Evolutionary conservation across 2,888 invertebrate genomes (phyloP), one percentile per base, ranked within the genome.

Genomic region (Patella depressa): DNA sequence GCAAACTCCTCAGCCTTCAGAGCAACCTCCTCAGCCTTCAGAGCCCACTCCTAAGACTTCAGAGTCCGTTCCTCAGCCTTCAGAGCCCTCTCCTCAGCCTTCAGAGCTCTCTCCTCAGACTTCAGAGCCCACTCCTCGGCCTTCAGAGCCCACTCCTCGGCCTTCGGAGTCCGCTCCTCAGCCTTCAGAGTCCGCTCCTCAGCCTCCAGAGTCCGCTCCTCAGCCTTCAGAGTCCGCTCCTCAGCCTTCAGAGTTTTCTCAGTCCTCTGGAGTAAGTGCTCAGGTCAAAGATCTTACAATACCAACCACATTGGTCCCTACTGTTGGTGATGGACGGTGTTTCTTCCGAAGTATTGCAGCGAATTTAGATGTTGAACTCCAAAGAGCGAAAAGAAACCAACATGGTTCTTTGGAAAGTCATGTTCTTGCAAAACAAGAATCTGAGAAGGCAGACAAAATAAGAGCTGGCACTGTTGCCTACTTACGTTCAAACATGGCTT

Each of bases 241-340:
- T 29, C 29, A 29, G 29, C 29, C 29, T 29, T 29, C 29, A 29
- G 29, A 29, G 29, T 29, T 29, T 29, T 29, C 29, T 29, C 29
- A 29, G 29, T 29, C 29, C 29, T 29, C 29, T 29, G 29, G 1
- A 29, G 29, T 29, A 29, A 29, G 29, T 29, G 29, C 29, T 29
- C 29, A 29, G 29, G 29, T 29, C 29, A 29, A 29, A 29, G 29
- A 29, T 29, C 29, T 29, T 29, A 29, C 29, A 29, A 29, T 29
- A 29, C 59, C 7, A 2, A 65, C 59, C n/a, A 9, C n/a, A 9
- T 9, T 65, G 9, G 19, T 65, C n/a, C 59, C 5, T 7, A n/a
- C 59, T n/a, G n/a, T 65, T 65, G n/a, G 59, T n/a, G 59, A 65
- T 65, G 59, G 59, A n/a, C 59, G 59, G n/a, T 65, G 59, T n/a